These are phyloP conservation scores for Trichomalopsis sarcophagae DNA, from an alignment of 1,140 invertebrate species.

Conservation along the genomic window DNA sequence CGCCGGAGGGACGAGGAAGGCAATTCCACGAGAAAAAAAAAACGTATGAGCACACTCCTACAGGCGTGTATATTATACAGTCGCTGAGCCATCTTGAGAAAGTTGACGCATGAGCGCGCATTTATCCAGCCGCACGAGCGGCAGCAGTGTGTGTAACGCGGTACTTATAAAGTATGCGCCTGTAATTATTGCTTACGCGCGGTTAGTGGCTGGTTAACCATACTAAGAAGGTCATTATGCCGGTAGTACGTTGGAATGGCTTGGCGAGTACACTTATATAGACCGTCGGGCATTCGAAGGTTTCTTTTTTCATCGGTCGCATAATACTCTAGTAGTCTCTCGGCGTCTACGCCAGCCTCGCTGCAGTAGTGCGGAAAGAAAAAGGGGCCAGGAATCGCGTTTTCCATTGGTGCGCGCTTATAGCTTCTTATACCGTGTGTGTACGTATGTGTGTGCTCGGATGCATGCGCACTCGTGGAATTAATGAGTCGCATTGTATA, in stretches of 20 bases:
- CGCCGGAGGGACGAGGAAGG: not conserved
- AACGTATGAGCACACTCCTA: conserved; percentile 33
- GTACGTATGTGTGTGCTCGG: no score
- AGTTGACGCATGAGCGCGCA: conserved; percentile 69
- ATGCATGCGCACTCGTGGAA: conserved; percentile 44
- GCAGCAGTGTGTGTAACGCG: not conserved
- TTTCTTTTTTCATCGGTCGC: conserved; percentile 45
- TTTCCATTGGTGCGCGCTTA: conserved; percentile 41
- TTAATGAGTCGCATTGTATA: conserved; percentile 52
- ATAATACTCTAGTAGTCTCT: not conserved
- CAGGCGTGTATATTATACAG: conserved; percentile 50
- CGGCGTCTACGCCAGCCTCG: not conserved
- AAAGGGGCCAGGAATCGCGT: conserved; percentile 31
- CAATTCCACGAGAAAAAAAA: not conserved
- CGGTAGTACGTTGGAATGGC: not conserved
- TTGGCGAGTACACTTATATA: not conserved
- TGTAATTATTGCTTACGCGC: conserved; percentile 70
- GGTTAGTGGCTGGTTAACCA: conserved; percentile 70
- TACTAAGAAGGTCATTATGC: conserved; percentile 71
- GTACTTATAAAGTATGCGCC: conserved; percentile 56
- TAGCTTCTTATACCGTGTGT: not conserved
- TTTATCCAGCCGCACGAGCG: conserved; percentile 63
- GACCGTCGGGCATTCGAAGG: conserved; percentile 13
- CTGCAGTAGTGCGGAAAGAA: conserved; percentile 20
- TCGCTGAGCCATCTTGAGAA: conserved; percentile 64